Evolutionary conservation across 2,888 invertebrate species (phyloP), one percentile per base, ranked within the genome.

Genomic region (Temnothorax unifasciatus): DNA sequence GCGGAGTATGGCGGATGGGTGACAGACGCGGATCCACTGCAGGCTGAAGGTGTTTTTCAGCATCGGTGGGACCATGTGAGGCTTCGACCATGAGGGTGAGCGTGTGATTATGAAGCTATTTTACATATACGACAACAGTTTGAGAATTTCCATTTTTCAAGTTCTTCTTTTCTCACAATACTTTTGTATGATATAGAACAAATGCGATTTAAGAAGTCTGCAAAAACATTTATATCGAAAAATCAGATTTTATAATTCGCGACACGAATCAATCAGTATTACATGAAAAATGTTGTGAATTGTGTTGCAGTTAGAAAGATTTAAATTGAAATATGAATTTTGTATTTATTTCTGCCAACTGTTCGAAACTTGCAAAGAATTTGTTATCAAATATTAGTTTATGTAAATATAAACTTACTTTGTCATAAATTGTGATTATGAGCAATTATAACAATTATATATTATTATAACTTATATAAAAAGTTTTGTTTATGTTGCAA

Each of bases 81-180:
- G 85, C 87, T 92, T 91, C 88, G 90, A 92, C 90, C 92, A 92
- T 92, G 92, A 92, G 90, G 92, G 92, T 92, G 83, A 92, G 92
- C 86, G 29, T 54, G n/a, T 50, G 44, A 73, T 73, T 59, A 47
- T 21, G 0, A 18, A 47, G 21, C 38, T 38, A 59, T 47, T 25
- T 57, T 34, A 21, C 18, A 52, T 6, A 3, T 29, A 29, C 13
- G 15, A n/a, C 13, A 34, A 34, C 47, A 1, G 2, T 44, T 54
- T 25, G 11, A 21, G 8, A 18, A 25, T n/a, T 4, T 69, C 38
- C 8, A 8, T 18, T 15, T 50, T 54, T 29, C 34, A 21, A 50
- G 8, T 15, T 47, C 4, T 15, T 47, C 1, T 9, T 41, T n/a
- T 41, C 21, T 52, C 5, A 8, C 15, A 34, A 47, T 21, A 21